Conservation (phyloP, 2,797 vertebrate genomes). For the Menidia menidia region DNA sequence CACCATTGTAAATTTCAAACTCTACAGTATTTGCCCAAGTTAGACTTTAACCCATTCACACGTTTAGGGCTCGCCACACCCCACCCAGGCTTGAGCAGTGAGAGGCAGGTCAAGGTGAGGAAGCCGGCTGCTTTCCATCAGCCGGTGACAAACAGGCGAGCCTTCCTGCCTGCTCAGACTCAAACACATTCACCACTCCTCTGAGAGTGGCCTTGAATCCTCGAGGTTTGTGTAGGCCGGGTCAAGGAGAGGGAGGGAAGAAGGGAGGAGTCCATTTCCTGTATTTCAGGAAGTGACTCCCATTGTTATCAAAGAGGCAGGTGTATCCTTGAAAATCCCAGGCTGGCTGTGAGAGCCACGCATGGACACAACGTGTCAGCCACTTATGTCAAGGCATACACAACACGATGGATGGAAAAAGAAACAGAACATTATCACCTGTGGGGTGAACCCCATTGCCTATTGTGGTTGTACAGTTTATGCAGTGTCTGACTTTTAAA, state of each 20-base stretch:
- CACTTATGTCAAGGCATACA: slow-evolving; percentile 17
- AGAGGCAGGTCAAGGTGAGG: slow-evolving; percentile 42
- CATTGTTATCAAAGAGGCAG: slow-evolving; percentile 88
- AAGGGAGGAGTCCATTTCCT: slow-evolving; percentile 83
- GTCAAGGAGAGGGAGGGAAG: slow-evolving; percentile 52
- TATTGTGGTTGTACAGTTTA: background rate
- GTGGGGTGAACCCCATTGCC: too few relatives aligned
- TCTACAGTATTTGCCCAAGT: slow-evolving; percentile 3
- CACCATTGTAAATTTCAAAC: background rate
- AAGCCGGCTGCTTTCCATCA: slow-evolving; percentile 34
- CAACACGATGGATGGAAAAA: slow-evolving; percentile 14
- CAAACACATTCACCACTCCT: slow-evolving; percentile 65
- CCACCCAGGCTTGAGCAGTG: background rate
- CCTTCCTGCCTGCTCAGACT: slow-evolving; percentile 30
- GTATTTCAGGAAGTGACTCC: slow-evolving; percentile 80
- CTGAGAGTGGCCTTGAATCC: slow-evolving; percentile 73
- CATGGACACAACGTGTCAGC: slow-evolving; percentile 11
- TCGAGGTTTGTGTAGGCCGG: slow-evolving; percentile 35
- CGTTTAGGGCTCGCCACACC: slow-evolving; percentile 11
- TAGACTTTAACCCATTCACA: background rate
- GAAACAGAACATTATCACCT: slow-evolving; percentile 9
- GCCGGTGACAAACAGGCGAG: slow-evolving; percentile 32
- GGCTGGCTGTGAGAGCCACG: slow-evolving; percentile 23
- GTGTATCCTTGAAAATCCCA: slow-evolving; percentile 87
- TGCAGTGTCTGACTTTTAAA: background rate